These are phyloP conservation scores for Hypolimnas misippus DNA, from an alignment of 2,888 invertebrate genomes.

Conservation along the genomic window DNA sequence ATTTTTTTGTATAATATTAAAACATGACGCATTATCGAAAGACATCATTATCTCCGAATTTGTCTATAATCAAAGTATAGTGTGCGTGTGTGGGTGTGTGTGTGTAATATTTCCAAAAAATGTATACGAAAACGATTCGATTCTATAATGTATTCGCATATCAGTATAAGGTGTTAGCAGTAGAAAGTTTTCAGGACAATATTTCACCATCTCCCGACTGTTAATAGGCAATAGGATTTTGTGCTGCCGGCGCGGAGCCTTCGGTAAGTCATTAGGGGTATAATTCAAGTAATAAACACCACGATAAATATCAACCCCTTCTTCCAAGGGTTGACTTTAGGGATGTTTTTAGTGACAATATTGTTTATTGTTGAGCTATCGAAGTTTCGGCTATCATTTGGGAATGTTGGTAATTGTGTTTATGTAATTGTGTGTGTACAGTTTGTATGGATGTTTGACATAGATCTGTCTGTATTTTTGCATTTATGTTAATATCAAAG, in stretches of 20 bases:
- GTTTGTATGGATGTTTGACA: too few relatives aligned
- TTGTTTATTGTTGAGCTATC: constrained; percentile 31
- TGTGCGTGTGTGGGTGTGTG: too few relatives aligned
- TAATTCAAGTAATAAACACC: constrained; percentile 84
- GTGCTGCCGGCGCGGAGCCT: constrained; percentile 64
- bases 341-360: constrained; percentile 46
- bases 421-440: background rate
- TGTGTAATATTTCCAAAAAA: too few relatives aligned
- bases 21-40: too few relatives aligned
- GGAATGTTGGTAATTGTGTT: background rate
- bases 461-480: too few relatives aligned
- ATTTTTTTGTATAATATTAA: too few relatives aligned
- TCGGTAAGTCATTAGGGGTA: constrained; percentile 82
- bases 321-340: constrained; percentile 63
- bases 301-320: constrained; percentile 81
- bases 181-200: constrained; percentile 49
- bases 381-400: constrained; percentile 30
- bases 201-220: constrained; percentile 77
- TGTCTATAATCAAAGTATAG: too few relatives aligned
- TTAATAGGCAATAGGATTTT: constrained; percentile 84
- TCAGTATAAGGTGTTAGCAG: constrained; percentile 36
- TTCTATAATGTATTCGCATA: constrained; percentile 11
- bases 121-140: too few relatives aligned
- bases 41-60: too few relatives aligned
- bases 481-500: too few relatives aligned